These are phyloP conservation scores for Empis livida DNA, from an alignment of 2,888 invertebrate genomes.

Conservation along the genomic window DNA sequence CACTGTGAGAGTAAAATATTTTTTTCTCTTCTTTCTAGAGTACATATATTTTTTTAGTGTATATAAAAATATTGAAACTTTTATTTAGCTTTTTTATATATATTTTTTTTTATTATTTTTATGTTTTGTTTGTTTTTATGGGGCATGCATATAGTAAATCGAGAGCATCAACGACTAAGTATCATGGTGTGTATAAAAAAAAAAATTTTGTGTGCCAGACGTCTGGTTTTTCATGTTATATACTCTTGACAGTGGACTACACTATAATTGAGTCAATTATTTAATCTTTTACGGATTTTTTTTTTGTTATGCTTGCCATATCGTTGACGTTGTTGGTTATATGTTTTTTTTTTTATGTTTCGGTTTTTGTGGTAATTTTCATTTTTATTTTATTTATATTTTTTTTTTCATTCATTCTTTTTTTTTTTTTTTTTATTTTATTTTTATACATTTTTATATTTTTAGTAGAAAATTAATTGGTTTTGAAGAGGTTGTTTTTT, in stretches of 20 bases:
- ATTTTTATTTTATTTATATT: background rate
- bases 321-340: background rate
- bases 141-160: too few relatives aligned
- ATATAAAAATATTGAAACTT: too few relatives aligned
- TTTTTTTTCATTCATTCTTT: background rate
- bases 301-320: background rate
- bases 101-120: background rate
- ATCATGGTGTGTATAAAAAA: background rate
- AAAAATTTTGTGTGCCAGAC: constrained; percentile 7
- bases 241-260: constrained; percentile 2
- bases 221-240: constrained; percentile 7
- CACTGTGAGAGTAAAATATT: too few relatives aligned
- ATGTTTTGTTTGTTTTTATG: background rate
- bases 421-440: background rate
- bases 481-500: too few relatives aligned
- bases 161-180: too few relatives aligned
- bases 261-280: constrained; percentile 3
- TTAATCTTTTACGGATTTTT: constrained; percentile 2
- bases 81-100: background rate
- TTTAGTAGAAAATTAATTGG: background rate
- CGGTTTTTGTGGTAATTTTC: too few relatives aligned
- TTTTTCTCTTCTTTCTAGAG: too few relatives aligned
- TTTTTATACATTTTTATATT: background rate
- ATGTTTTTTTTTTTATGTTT: too few relatives aligned
- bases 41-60: too few relatives aligned